Percentiles rank a stretch among this genome's conserved stretches.
These are phyloP conservation scores for Scleropages formosus DNA, from an alignment of 2,797 vertebrate species.

Conservation along the genomic window DNA sequence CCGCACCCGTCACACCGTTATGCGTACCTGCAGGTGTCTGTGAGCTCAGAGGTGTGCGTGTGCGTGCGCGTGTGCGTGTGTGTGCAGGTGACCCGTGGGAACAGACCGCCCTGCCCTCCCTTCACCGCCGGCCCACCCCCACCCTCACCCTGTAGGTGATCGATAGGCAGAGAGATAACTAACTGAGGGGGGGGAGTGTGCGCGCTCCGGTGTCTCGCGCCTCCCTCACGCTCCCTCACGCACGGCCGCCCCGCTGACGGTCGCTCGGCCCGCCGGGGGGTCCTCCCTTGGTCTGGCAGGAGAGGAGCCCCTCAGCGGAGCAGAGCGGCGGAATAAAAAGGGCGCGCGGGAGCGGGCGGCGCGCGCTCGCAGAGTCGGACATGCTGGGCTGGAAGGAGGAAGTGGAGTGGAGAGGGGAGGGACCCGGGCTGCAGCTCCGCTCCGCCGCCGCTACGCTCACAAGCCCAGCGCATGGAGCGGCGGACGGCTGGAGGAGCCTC, in stretches of 20 bases:
- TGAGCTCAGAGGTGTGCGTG: no score
- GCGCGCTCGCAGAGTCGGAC: conserved; percentile 63
- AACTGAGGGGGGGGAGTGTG: no score
- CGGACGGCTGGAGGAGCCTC: conserved; percentile 78
- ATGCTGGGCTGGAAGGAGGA: conserved; percentile 91
- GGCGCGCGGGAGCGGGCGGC: conserved; percentile 50
- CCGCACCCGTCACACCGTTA: no score
- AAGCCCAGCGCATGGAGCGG: conserved; percentile 80
- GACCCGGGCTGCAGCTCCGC: conserved; percentile 77
- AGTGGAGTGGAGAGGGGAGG: conserved; percentile 87
- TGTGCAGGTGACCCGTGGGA: no score
- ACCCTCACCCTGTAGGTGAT: no score
- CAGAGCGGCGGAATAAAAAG: conserved; percentile 62
- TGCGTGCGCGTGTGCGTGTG: no score
- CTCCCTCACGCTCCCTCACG: conserved; percentile 79
- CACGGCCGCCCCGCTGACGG: conserved; percentile 79
- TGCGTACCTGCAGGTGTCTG: no score
- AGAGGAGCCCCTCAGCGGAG: conserved; percentile 71
- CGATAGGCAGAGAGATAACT: no score
- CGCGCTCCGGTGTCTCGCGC: conserved; percentile 40
- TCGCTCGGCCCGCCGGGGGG: conserved; percentile 74
- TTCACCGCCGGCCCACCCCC: no score
- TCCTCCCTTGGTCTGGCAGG: conserved; percentile 77
- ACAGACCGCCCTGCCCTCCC: no score
- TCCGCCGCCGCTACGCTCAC: conserved; percentile 73